These are phyloP conservation scores for Pseudochaenichthys georgianus DNA, from an alignment of 2,797 vertebrate genomes.

Conservation along the genomic window DNA sequence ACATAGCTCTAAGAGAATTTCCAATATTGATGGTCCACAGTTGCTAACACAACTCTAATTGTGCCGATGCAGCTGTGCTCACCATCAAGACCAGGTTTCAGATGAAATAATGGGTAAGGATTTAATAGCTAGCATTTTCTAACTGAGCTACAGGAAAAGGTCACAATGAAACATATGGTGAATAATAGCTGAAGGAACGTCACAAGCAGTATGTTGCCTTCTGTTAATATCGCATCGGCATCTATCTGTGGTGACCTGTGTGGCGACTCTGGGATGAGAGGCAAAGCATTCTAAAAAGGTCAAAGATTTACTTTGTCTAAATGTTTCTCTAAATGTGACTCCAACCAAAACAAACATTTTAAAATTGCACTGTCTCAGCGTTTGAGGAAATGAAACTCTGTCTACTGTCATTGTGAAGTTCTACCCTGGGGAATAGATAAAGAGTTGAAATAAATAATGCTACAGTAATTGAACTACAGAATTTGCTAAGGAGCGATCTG, in stretches of 20 bases:
- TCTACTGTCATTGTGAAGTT: conserved; percentile 38
- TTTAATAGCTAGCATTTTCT: conserved; percentile 37
- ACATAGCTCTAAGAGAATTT: not conserved
- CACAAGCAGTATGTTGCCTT: conserved; percentile 56
- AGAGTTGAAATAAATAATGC: conserved; percentile 48
- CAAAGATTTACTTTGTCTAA: conserved; percentile 75
- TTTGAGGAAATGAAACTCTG: conserved; percentile 52
- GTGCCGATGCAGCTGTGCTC: conserved; percentile 24
- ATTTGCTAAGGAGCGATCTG: conserved; percentile 20
- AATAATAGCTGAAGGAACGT: conserved; percentile 55
- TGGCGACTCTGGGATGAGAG: conserved; percentile 57
- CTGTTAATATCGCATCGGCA: conserved; percentile 65
- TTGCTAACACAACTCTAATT: conserved; percentile 18
- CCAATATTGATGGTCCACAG: not conserved
- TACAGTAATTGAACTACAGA: conserved; percentile 27
- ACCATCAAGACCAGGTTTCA: conserved; percentile 38
- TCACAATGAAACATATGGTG: conserved; percentile 60
- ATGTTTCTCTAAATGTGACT: conserved; percentile 70
- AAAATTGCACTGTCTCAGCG: conserved; percentile 47
- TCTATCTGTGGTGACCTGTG: conserved; percentile 61
- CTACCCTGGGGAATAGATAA: conserved; percentile 46
- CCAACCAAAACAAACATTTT: conserved; percentile 64
- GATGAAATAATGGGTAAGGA: conserved; percentile 27
- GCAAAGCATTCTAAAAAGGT: conserved; percentile 77
- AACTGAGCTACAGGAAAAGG: conserved; percentile 57